Conservation (phyloP, 2,113 vertebrate genomes). For the Platanista minor region DNA sequence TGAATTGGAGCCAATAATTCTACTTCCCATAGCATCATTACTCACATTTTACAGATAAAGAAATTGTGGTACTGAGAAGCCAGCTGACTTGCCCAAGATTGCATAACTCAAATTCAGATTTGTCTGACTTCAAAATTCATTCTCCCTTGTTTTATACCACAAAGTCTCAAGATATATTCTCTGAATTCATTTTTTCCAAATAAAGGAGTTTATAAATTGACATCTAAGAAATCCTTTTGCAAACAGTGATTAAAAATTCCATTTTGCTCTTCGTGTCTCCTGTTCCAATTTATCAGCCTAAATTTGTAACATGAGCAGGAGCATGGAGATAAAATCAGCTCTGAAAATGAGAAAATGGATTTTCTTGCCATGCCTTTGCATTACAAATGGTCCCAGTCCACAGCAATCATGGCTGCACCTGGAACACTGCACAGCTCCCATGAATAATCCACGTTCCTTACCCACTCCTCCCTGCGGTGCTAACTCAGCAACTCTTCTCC, state of each 20-base stretch:
- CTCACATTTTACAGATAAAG: background rate
- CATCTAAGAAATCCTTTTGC: constrained; percentile 15
- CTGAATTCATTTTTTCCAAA: constrained; percentile 18
- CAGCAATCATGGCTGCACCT: background rate
- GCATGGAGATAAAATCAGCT: constrained; percentile 38
- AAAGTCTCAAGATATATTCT: background rate
- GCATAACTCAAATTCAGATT: background rate
- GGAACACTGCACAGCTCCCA: constrained; percentile 19
- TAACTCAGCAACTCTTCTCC: constrained; percentile 49
- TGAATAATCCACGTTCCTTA: constrained; percentile 63
- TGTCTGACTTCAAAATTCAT: background rate
- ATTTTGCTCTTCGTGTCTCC: background rate
- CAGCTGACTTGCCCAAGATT: background rate
- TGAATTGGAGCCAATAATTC: background rate
- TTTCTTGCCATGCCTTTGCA: constrained; percentile 55
- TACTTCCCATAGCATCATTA: background rate
- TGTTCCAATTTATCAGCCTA: constrained; percentile 37
- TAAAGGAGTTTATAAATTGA: background rate
- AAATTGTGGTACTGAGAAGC: background rate
- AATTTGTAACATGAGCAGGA: constrained; percentile 46
- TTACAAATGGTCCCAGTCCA: constrained; percentile 57
- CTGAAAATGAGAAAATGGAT: constrained; percentile 67
- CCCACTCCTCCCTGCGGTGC: background rate
- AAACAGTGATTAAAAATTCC: constrained; percentile 27
- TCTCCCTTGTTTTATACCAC: background rate